Base-by-base conservation (phyloP, 2,113 vertebrate species). In the Microtus ochrogaster region DNA sequence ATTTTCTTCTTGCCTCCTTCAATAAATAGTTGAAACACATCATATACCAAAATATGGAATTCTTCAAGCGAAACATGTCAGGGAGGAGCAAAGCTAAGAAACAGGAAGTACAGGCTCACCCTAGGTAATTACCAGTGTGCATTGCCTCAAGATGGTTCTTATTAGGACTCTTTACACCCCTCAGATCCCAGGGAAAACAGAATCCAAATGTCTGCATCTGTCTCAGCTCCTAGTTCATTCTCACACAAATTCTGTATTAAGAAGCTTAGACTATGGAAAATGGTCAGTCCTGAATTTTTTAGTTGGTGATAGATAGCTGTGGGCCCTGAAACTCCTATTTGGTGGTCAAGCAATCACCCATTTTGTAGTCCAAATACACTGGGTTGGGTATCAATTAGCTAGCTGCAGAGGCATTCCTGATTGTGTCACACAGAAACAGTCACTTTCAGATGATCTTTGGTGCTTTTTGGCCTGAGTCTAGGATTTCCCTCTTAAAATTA, bases 221-320 rank as follows among this genome's bases (percentile, higher is more conserved):
- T 89, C 52, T 7, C 73, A 68, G 85, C 83, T 82, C 0, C 5
- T 72, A 78, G 41, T 24, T 44, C 7, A 90, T 52, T 68, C n/a
- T 44, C 52, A 81, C 55, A 7, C 39, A 81, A 61, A 70, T 11
- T 85, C 7, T 52, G 28, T 70, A 65, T 85, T 94, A 39, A 52
- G 66, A 49, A 52, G 28, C 90, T 94, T 76, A 11, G 55, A 79
- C 33, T 82, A 74, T 90, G n/a, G 49, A 81, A 96, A 94, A 28
- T 41, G 39, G 7, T 47, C 30, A 95, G 13, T 13, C 28, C 9
- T 41, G 11, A 55, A 36, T 49, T n/a, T 63, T 33, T 72, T 55
- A 58, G 33, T 66, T 30, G 33, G 14, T 36, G 9, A 92, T 58
- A 17, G 13, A 21, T 21, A 49, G 36, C 21, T 66, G 2, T 44